phyloP scores from a whole-genome alignment of 2,888 invertebrate genomes.

The Caenorhabditis doughertyi region DNA sequence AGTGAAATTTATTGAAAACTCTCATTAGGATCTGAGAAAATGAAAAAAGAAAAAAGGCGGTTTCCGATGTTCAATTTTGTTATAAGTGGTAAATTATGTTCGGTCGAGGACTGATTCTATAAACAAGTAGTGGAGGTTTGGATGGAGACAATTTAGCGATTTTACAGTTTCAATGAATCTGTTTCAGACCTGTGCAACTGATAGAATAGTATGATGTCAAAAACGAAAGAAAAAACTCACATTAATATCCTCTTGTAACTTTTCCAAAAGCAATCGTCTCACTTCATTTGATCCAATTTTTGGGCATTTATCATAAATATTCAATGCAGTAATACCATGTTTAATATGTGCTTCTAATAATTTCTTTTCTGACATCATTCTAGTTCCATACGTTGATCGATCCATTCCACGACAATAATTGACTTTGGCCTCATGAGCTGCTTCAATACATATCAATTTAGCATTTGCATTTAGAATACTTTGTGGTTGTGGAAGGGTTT shows the following conservation, averaged over 20 bases:
- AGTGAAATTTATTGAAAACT: too few relatives aligned
- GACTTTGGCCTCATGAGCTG: slow-evolving; percentile 79
- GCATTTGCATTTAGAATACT: slow-evolving; percentile 80
- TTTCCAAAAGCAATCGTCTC: slow-evolving; percentile 74
- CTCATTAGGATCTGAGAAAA: too few relatives aligned
- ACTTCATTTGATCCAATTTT: slow-evolving; percentile 80
- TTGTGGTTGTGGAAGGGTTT: slow-evolving; percentile 76
- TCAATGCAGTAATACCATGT: slow-evolving; percentile 78
- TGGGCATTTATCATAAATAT: slow-evolving; percentile 80
- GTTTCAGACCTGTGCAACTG: background rate
- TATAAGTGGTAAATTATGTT: too few relatives aligned
- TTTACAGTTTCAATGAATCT: too few relatives aligned
- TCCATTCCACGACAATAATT: slow-evolving; percentile 80
- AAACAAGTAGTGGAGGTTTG: too few relatives aligned
- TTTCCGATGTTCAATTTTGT: too few relatives aligned
- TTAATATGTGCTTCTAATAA: slow-evolving; percentile 76
- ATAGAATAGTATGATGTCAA: background rate
- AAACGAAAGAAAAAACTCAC: slow-evolving; percentile 59
- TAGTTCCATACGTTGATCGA: slow-evolving; percentile 74
- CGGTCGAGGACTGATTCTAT: too few relatives aligned
- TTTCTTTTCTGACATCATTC: slow-evolving; percentile 81
- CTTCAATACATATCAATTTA: slow-evolving; percentile 77
- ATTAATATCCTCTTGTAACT: slow-evolving; percentile 81
- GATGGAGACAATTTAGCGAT: too few relatives aligned
- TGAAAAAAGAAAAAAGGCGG: too few relatives aligned